A percentile compares a stretch with the other conserved stretches of the same genome.
Conservation (phyloP, 2,113 vertebrate species). For the Clarias gariepinus region DNA sequence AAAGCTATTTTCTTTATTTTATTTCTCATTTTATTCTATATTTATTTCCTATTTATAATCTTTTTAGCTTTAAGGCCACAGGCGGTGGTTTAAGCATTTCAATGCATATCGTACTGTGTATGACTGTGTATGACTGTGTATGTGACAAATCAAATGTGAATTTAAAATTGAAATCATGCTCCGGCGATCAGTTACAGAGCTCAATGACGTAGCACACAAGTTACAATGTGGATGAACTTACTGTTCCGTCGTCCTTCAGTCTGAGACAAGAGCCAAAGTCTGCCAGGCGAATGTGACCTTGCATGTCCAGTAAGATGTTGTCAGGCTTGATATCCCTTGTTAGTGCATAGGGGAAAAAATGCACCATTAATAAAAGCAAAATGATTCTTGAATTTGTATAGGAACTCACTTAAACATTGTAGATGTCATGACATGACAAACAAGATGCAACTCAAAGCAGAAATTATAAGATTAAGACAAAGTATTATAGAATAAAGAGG, state of each 20-base stretch:
- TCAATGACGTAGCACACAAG: slow-evolving; percentile 9
- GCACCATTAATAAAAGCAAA: not conserved
- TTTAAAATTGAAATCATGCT: not conserved
- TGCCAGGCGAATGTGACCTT: slow-evolving; percentile 97
- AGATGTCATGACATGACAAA: not conserved
- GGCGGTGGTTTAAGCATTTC: too few relatives aligned
- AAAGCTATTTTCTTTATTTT: too few relatives aligned
- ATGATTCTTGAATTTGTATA: not conserved
- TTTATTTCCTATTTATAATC: too few relatives aligned
- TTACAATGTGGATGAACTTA: slow-evolving; percentile 63
- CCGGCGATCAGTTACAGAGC: not conserved
- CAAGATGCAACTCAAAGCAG: not conserved
- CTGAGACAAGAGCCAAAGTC: slow-evolving; percentile 99
- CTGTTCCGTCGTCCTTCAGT: slow-evolving; percentile 97
- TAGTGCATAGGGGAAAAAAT: not conserved
- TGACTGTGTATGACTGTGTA: too few relatives aligned
- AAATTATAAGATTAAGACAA: not conserved
- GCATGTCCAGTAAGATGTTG: slow-evolving; percentile 98
- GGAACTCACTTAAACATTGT: not conserved
- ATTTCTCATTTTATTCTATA: too few relatives aligned
- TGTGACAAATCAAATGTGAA: too few relatives aligned
- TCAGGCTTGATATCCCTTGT: slow-evolving; percentile 97
- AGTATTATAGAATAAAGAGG: not conserved
- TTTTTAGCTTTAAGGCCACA: too few relatives aligned
- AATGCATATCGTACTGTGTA: too few relatives aligned